Evolutionary conservation across 2,888 invertebrate species (phyloP), one percentile per base, ranked within the genome.

Genomic region (Thecophora atra): DNA sequence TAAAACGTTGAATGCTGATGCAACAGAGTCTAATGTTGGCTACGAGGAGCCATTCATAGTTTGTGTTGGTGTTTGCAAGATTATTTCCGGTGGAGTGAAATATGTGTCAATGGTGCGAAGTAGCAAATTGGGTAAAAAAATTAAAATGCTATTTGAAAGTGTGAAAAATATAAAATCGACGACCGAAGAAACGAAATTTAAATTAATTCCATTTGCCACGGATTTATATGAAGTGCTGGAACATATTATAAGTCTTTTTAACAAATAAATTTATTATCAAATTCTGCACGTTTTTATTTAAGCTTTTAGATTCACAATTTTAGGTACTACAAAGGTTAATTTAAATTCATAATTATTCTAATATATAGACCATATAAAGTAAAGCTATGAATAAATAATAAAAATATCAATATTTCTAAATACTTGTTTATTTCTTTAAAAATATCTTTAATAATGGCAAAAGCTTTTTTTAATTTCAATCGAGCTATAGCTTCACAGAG

Each of bases 41-140:
- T 79, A 76, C 30, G 81, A 83, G 47, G 87, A 87, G 67, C 83
- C 85, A 65, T 72, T 81, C 24, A 66, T 84, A 47, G 78, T 80
- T 0, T 78, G 81, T 2, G 76, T 83, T 0, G 80, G 81, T 7
- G 62, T 87, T 19, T 86, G 85, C 85, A 81, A 82, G 72, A 77
- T 87, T 1, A 81, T 83, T 28, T 82, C 83, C 8, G 82, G 81
- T 26, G 83, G 81, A 28, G 81, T 81, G 21, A 86, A 86, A 72
- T 82, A 81, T 72, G 81, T 81, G 21, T 81, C 81, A 42, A 77
- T 79, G 70, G 77, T 87, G 17, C 84, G 83, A 28, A 81, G 81
- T 44, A 84, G 84, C 28, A 82, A 80, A 74, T 76, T 87, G 21
- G 77, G 79, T 3, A 81, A 80, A 47, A 76, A 81, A 64, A 44